Percentiles rank a stretch among this genome's conserved stretches.
These are phyloP conservation scores for Dynastes maya DNA, from an alignment of 2,888 invertebrate genomes.

Conservation along the genomic window DNA sequence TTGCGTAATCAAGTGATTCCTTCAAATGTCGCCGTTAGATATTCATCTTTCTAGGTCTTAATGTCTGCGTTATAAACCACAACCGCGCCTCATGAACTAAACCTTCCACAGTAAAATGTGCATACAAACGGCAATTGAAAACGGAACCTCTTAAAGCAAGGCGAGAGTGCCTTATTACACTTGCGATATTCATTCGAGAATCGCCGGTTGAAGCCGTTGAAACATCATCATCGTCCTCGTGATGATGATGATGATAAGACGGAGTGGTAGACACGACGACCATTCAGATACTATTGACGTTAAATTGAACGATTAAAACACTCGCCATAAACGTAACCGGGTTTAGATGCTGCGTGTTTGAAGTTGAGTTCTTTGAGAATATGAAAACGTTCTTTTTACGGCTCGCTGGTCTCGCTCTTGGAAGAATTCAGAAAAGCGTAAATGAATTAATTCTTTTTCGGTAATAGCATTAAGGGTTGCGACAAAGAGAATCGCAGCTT, in stretches of 20 bases:
- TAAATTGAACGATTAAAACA: constrained; percentile 47
- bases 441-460: constrained; percentile 42
- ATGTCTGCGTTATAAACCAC: constrained; percentile 32
- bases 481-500: constrained; percentile 30
- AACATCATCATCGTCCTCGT: constrained; percentile 36
- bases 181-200: constrained; percentile 27
- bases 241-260: constrained; percentile 10
- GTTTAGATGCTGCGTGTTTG: constrained; percentile 2
- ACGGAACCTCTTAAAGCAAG: constrained; percentile 17
- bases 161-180: constrained; percentile 33
- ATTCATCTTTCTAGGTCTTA: constrained; percentile 20
- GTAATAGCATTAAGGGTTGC: constrained; percentile 30
- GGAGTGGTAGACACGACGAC: constrained; percentile 34
- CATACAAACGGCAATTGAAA: constrained; percentile 45
- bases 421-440: constrained; percentile 35
- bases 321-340: constrained; percentile 5
- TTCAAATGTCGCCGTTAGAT: constrained; percentile 24
- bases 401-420: neutral
- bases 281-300: constrained; percentile 39
- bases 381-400: constrained; percentile 29
- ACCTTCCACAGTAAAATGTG: constrained; percentile 38
- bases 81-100: constrained; percentile 10
- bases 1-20: constrained; percentile 38
- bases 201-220: constrained; percentile 33
- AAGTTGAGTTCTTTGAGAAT: constrained; percentile 11